Evolutionary conservation across 2,113 vertebrate genomes (phyloP).

Genomic region (Calidris pugnax): DNA sequence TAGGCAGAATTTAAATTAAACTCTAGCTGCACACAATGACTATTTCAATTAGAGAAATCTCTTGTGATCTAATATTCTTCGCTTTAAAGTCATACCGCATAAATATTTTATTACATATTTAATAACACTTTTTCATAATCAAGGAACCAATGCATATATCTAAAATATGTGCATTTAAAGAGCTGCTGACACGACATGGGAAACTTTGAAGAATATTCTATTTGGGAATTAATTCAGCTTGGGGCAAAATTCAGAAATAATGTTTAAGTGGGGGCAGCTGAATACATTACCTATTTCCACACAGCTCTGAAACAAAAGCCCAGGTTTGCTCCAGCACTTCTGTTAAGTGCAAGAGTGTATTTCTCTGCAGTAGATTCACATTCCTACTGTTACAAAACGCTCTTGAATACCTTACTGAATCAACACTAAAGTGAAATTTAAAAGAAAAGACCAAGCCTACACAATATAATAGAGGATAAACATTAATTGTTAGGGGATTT

Average conservation of each 20-base stretch:
- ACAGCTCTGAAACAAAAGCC: neutral
- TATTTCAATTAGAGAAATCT: constrained; percentile 39
- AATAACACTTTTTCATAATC: neutral
- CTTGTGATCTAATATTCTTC: constrained; percentile 26
- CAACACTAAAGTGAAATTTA: neutral
- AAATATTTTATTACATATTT: constrained; percentile 46
- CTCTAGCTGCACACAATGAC: neutral
- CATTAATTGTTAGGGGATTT: neutral
- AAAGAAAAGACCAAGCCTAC: neutral
- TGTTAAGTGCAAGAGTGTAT: neutral
- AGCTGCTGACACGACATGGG: neutral
- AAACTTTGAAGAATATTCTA: neutral
- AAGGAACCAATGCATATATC: neutral
- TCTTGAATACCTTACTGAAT: neutral
- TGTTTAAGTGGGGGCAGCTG: neutral
- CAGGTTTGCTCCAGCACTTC: neutral
- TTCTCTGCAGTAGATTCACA: neutral
- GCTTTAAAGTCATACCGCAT: neutral
- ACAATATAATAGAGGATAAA: neutral
- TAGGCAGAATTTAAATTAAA: constrained; percentile 1
- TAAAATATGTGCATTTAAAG: neutral
- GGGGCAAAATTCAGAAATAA: neutral
- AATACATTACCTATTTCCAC: neutral
- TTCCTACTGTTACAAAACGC: neutral
- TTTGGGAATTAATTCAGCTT: neutral